These are phyloP conservation scores for Perdix hodgsoniae DNA, from an alignment of 2,797 vertebrate species.

Conservation along the genomic window DNA sequence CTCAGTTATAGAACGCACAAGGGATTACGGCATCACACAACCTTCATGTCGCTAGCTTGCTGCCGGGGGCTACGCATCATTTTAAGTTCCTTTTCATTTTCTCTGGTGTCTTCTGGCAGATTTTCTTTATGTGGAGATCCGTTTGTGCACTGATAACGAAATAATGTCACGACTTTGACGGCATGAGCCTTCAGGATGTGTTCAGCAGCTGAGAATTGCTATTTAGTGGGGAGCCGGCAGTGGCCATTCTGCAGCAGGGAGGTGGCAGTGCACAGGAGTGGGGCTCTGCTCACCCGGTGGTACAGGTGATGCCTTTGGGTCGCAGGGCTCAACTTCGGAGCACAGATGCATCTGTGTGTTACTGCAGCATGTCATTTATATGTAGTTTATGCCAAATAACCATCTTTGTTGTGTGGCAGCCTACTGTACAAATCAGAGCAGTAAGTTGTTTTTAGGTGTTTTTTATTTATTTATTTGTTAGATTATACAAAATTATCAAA, in stretches of 20 bases:
- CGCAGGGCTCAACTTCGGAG: slow-evolving; percentile 26
- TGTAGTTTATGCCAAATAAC: neutral
- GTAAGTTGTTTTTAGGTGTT: neutral
- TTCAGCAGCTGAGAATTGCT: slow-evolving; percentile 19
- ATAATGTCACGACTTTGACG: neutral
- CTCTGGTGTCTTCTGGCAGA: neutral
- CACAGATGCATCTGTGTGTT: neutral
- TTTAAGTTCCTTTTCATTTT: slow-evolving; percentile 21
- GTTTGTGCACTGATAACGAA: neutral
- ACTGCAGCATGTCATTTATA: neutral
- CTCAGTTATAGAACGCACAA: neutral
- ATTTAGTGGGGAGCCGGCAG: neutral
- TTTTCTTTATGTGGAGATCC: neutral
- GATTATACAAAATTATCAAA: neutral
- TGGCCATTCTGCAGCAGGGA: slow-evolving; percentile 20
- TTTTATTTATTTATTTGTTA: neutral
- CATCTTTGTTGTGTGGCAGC: neutral
- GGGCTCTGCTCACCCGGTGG: neutral
- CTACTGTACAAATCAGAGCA: neutral
- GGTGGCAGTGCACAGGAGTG: neutral
- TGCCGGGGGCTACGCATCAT: neutral
- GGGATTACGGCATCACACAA: neutral
- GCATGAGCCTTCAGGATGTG: neutral
- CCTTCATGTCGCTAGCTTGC: neutral
- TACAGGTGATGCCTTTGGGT: slow-evolving; percentile 38